Evolutionary conservation across 2,113 vertebrate genomes (phyloP).

Genomic region (Falcunculus frontatus): DNA sequence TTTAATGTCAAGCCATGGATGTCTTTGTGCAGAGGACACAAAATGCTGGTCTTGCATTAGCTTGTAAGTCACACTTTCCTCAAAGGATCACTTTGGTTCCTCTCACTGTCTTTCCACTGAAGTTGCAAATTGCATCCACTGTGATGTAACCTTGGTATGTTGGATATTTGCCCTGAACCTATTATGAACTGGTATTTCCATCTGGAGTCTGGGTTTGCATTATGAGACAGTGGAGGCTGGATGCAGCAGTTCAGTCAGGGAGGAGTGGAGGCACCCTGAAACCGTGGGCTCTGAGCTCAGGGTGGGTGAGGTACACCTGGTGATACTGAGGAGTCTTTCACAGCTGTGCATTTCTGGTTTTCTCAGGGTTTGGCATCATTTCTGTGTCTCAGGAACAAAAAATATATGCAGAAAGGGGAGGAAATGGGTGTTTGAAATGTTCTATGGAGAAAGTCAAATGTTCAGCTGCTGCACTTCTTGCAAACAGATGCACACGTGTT

Average conservation of each 20-base stretch:
- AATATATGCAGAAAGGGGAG: neutral
- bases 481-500: neutral
- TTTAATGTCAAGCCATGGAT: neutral
- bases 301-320: neutral
- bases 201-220: neutral
- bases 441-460: neutral
- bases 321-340: neutral
- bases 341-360: neutral
- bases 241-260: neutral
- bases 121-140: neutral
- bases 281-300: neutral
- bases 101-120: neutral
- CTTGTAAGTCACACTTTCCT: neutral
- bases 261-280: too few species aligned
- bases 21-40: neutral
- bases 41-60: neutral
- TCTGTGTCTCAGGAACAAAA: neutral
- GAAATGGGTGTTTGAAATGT: neutral
- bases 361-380: neutral
- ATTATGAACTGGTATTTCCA: neutral
- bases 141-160: neutral
- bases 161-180: slow-evolving; percentile 17
- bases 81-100: neutral
- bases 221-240: neutral
- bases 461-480: neutral